Percentiles rank a stretch among this genome's conserved stretches.
Conservation (phyloP, 2,113 vertebrate genomes). For the Neomonachus schauinslandi region DNA sequence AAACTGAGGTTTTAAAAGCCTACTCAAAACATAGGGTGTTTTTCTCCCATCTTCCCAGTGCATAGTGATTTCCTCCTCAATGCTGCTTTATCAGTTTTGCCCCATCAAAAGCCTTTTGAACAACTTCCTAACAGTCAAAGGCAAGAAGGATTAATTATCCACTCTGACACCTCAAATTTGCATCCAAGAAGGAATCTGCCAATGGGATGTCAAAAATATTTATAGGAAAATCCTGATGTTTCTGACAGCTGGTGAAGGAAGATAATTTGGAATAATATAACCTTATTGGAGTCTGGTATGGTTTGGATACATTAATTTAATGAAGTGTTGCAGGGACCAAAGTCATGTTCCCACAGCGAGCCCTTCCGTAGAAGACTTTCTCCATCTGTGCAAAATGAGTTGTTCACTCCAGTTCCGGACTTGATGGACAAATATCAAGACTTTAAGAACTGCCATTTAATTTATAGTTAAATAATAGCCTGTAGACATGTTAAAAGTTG, state of each 20-base stretch:
- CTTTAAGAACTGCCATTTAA: not conserved
- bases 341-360: not conserved
- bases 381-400: not conserved
- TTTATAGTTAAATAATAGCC: not conserved
- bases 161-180: constrained; percentile 56
- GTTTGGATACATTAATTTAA: constrained; percentile 19
- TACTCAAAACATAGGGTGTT: not conserved
- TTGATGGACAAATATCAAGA: not conserved
- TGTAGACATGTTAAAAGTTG: not conserved
- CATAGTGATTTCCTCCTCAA: constrained; percentile 2
- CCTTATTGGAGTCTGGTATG: not conserved
- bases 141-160: constrained; percentile 67
- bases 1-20: constrained; percentile 12
- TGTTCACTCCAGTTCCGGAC: not conserved
- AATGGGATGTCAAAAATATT: constrained; percentile 63
- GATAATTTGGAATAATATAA: constrained; percentile 41
- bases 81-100: constrained; percentile 21
- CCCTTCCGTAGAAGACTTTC: not conserved
- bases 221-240: constrained; percentile 55
- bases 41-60: not conserved
- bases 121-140: constrained; percentile 44
- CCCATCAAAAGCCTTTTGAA: constrained; percentile 7
- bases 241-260: constrained; percentile 61
- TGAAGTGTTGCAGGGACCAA: not conserved
- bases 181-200: constrained; percentile 66